Conservation (phyloP, 92 coral and sea anemone genomes). For the Zoanthus sansibaricus region DNA sequence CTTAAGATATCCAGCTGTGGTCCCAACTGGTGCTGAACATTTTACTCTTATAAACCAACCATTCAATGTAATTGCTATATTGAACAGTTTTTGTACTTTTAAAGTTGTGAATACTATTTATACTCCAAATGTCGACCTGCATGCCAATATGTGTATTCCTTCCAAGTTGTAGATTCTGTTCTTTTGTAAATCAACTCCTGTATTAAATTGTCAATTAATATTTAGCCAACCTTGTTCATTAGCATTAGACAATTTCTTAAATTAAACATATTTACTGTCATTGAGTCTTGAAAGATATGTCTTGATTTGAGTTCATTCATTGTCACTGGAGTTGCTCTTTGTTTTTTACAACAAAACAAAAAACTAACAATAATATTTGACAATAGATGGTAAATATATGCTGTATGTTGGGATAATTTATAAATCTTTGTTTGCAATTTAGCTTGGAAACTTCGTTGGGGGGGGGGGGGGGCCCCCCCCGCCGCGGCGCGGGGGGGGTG, state of each 20-base stretch:
- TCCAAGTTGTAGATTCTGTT: conserved; percentile 3
- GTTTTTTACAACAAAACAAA: background rate
- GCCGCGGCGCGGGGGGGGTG: too few relatives aligned
- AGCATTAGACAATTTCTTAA: background rate
- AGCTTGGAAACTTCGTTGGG: too few relatives aligned
- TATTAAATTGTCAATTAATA: background rate
- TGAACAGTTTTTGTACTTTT: background rate
- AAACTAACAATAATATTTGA: conserved; percentile 26
- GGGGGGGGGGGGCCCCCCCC: too few relatives aligned
- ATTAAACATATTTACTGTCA: background rate
- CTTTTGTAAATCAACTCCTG: background rate
- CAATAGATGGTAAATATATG: conserved; percentile 8
- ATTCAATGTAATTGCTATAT: background rate
- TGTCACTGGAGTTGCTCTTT: conserved; percentile 7
- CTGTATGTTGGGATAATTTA: background rate
- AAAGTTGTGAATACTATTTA: conserved; percentile 27
- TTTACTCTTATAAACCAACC: too few relatives aligned
- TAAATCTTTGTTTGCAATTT: too few relatives aligned
- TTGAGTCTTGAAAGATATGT: background rate
- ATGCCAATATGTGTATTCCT: background rate
- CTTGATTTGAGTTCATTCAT: background rate
- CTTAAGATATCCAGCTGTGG: too few relatives aligned
- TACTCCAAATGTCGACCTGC: background rate
- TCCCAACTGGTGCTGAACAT: background rate
- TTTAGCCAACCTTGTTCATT: background rate